A percentile compares a stretch with the other conserved stretches of the same genome.
phyloP scores from a whole-genome alignment of 1,140 invertebrate genomes.

The honey bee (Apis mellifera) region Amel_HAv3.1 CM009931.2:6738501-6739000 shows the following conservation, averaged over 20 bases:
- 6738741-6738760: neutral
- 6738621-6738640: neutral
- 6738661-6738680: neutral
- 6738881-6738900: neutral
- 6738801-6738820: neutral
- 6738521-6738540: neutral
- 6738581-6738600: neutral
- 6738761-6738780: neutral
- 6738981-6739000: too few relatives aligned
- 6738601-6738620: neutral
- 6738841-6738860: neutral
- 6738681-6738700: neutral
- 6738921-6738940: neutral
- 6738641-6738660: neutral
- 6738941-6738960: too few relatives aligned
- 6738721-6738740: neutral
- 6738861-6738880: neutral
- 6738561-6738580: neutral
- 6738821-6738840: neutral
- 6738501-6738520: neutral
- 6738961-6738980: too few relatives aligned
- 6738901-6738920: neutral
- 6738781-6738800: neutral
- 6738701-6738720: conserved; percentile 5
- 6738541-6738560: neutral